Percentiles rank a stretch among this genome's conserved stretches.
These are phyloP conservation scores for Chloroclystis v-ata DNA, from an alignment of 2,888 invertebrate genomes.

Conservation along the genomic window DNA sequence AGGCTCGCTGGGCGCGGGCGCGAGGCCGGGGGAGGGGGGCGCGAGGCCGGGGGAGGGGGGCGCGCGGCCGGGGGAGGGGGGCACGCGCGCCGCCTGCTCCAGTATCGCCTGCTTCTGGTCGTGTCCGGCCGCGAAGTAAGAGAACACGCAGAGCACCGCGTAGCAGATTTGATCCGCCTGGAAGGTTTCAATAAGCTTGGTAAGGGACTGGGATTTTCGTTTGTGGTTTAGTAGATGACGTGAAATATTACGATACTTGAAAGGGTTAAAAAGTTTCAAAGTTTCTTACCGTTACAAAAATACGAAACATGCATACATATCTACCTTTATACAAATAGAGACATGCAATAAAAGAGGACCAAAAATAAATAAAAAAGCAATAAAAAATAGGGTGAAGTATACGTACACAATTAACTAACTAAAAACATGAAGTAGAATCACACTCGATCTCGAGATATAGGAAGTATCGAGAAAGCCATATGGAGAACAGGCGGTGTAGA, in stretches of 20 bases:
- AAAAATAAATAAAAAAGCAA: slow-evolving; percentile 36
- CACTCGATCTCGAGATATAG: slow-evolving; percentile 55
- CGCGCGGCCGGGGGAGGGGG: slow-evolving; percentile 33
- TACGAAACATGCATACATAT: slow-evolving; percentile 9
- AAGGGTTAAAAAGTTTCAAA: no score
- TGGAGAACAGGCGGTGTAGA: slow-evolving; percentile 88
- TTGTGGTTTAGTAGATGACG: no score
- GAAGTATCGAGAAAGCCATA: slow-evolving; percentile 79
- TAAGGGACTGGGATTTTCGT: no score
- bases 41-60: slow-evolving; percentile 22
- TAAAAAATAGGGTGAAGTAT: slow-evolving; percentile 36
- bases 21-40: slow-evolving; percentile 21
- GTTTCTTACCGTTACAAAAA: background rate
- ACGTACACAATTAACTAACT: slow-evolving; percentile 65
- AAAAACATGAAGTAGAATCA: slow-evolving; percentile 54
- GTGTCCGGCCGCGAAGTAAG: slow-evolving; percentile 96
- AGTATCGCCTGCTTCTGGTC: slow-evolving; percentile 81
- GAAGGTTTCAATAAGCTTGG: slow-evolving; percentile 9
- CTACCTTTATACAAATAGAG: no score
- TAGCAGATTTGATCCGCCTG: slow-evolving; percentile 99
- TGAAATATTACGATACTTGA: no score
- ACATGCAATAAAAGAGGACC: slow-evolving; percentile 9
- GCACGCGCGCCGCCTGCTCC: slow-evolving; percentile 68
- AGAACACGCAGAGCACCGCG: slow-evolving; percentile 99
- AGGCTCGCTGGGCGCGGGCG: slow-evolving; percentile 4